These are phyloP conservation scores for Drosophila neonasuta DNA, from an alignment of 2,888 invertebrate species.

Conservation along the genomic window DNA sequence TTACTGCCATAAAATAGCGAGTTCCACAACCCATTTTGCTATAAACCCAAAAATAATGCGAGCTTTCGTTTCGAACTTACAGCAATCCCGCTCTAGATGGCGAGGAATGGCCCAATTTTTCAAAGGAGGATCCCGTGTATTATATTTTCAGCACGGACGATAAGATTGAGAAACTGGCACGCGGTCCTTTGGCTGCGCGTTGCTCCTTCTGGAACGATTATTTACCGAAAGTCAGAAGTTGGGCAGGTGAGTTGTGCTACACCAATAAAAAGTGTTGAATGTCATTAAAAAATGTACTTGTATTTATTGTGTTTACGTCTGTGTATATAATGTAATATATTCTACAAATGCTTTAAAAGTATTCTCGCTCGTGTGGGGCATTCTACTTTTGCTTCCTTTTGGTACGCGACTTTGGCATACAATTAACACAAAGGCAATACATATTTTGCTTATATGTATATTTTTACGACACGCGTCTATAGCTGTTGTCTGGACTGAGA, in stretches of 20 bases:
- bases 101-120: conserved; percentile 93
- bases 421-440: conserved; percentile 50
- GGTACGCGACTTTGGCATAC: conserved; percentile 33
- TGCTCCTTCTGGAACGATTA: conserved; percentile 99
- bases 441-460: conserved; percentile 15
- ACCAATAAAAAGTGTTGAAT: neutral
- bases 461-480: conserved; percentile 30
- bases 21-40: conserved; percentile 20
- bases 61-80: conserved; percentile 18
- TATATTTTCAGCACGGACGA: conserved; percentile 94
- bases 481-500: conserved; percentile 17
- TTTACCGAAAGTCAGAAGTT: conserved; percentile 92
- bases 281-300: neutral
- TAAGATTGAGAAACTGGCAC: conserved; percentile 84
- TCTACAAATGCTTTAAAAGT: conserved; percentile 12
- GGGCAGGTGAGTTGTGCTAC: conserved; percentile 84
- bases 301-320: neutral
- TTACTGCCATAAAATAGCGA: conserved; percentile 15
- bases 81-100: conserved; percentile 81
- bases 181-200: conserved; percentile 91
- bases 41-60: conserved; percentile 25
- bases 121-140: conserved; percentile 92
- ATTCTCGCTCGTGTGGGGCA: conserved; percentile 13
- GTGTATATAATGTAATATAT: neutral
- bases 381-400: conserved; percentile 27